Evolutionary conservation across 2,797 vertebrate genomes (phyloP), one percentile per base, ranked within the genome.

Genomic region (Argentina silus): DNA sequence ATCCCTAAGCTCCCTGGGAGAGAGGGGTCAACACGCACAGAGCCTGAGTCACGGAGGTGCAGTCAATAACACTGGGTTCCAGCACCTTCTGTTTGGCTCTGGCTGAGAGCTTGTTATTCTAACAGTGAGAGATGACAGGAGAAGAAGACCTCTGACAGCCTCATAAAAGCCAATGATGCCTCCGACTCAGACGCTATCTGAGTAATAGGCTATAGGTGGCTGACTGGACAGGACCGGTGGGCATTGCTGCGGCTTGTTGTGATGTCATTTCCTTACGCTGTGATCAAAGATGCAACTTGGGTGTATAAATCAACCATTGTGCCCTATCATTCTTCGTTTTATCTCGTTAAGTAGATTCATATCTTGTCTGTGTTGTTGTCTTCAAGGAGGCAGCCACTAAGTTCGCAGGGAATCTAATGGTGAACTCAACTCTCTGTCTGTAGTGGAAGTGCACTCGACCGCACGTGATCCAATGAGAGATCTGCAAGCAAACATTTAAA

Each of bases 21-120:
- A 17, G 50, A 10, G 15, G 43, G 66, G 23, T 51, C 47, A 53
- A 42, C 3, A 50, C 14, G 4, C n/a, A 42, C 10, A 57, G 67
- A 44, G 17, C 81, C 85, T 89, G 88, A 87, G 84, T 89, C 90
- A 87, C 77, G 75, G 79, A 70, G 63, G 74, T 69, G 71, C 77
- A 69, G 78, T 87, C 83, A 83, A 85, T 88, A 88, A 87, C 83
- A 84, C 21, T 82, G 83, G 76, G 83, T 63, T 76, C 74, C 43
- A 48, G 3, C 74, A 73, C 76, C 51, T 67, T 68, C 43, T 74
- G 0, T 77, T 12, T 55, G 53, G 51, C 36, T 75, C 61, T 87
- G 85, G 83, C 81, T 78, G 83, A 86, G 75, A 17, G 9, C 74
- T 78, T 90, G 83, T 89, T 88, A 79, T 89, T 88, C 81, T 85